Conservation (phyloP, 2,888 invertebrate genomes). For the Cryptosula pallasiana region DNA sequence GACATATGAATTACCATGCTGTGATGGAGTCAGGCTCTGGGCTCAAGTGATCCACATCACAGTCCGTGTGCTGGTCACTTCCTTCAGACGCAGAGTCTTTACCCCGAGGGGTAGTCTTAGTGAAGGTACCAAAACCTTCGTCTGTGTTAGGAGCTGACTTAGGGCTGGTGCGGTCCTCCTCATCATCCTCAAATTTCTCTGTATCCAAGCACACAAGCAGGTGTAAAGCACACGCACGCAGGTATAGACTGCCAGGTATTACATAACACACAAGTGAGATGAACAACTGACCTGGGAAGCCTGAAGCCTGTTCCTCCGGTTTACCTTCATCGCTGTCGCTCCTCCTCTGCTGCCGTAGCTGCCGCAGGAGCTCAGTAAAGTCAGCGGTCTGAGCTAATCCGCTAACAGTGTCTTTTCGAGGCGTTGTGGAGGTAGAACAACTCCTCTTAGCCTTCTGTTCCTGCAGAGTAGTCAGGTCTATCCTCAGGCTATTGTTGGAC, state of each 20-base stretch:
- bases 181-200: background rate
- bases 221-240: too few relatives aligned
- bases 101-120: constrained; percentile 13
- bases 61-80: constrained; percentile 15
- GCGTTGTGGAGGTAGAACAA: background rate
- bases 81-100: constrained; percentile 21
- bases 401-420: background rate
- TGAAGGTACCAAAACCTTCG: constrained; percentile 18
- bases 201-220: too few relatives aligned
- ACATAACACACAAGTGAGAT: too few relatives aligned
- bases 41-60: constrained; percentile 4
- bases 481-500: background rate
- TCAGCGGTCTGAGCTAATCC: background rate
- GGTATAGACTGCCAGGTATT: too few relatives aligned
- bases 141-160: constrained; percentile 19
- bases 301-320: too few relatives aligned
- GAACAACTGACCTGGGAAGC: too few relatives aligned
- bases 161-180: background rate
- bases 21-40: constrained; percentile 16
- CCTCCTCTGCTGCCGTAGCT: background rate
- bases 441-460: background rate
- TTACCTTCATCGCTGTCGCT: background rate
- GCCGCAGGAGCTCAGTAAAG: constrained; percentile 6
- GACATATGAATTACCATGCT: too few relatives aligned
- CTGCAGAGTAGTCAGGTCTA: background rate